Evolutionary conservation across 2,888 invertebrate genomes (phyloP), one percentile per base, ranked within the genome.

Genomic region (Panorpa germanica): DNA sequence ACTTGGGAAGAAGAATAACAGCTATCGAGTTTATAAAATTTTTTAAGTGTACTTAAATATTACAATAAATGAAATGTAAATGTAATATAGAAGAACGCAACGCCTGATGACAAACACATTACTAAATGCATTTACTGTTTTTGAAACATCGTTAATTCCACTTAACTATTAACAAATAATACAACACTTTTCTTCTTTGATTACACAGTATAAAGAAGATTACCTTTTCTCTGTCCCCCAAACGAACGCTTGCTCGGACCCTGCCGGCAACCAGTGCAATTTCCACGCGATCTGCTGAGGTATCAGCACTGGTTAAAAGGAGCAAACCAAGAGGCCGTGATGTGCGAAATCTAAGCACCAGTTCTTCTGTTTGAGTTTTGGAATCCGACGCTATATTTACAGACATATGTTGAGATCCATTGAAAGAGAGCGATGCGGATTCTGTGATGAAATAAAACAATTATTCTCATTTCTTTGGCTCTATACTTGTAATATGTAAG

Each of bases 371-470:
- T 51, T 91, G 86, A 0, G 88, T 80, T 50, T 55, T 59, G 36
- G 78, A 76, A 36, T 76, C 76, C n/a, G 71, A 66, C 33, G 66
- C 67, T 23, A 77, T 54, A 26, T 72, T 60, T 4, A 83, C 70
- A 20, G 74, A 70, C 57, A 91, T 69, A 47, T 83, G 82, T 49
- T 91, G 86, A 14, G 78, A 75, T 20, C 88, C 90, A 47, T 91
- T 88, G 45, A 91, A 71, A 44, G 70, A 75, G 36, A 93, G 59
- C 3, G 85, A 86, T 5, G 85, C 72, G 1, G 90, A 80, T 50
- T 85, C 91, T 77, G 64, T 34, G 55, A 52, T 31, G n/a, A 28
- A 6, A n/a, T n/a, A n/a, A n/a, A n/a, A n/a, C n/a, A n/a, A n/a
- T n/a, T n/a, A n/a, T n/a, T n/a, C n/a, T n/a, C 8, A 5, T 6